Conservation (phyloP, 2,888 invertebrate species). For the Synergus gifuensis region DNA sequence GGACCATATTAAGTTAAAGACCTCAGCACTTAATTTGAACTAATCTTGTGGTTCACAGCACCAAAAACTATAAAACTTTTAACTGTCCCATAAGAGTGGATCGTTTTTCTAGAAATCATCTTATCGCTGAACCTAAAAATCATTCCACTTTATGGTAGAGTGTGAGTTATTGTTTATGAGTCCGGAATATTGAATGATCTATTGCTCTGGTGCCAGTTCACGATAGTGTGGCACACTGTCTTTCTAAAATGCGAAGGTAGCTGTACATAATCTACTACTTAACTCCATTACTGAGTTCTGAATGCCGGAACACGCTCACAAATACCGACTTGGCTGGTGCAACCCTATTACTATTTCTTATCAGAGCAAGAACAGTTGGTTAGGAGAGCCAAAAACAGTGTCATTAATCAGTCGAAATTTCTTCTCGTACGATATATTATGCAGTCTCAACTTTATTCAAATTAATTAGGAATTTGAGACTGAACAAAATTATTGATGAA, state of each 20-base stretch:
- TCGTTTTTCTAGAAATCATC: neutral
- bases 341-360: constrained; percentile 59
- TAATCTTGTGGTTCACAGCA: neutral
- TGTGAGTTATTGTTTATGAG: constrained; percentile 75
- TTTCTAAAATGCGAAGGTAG: constrained; percentile 48
- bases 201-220: constrained; percentile 70
- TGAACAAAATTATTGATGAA: too few species aligned
- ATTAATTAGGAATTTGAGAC: too few species aligned
- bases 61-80: neutral
- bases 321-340: constrained; percentile 63
- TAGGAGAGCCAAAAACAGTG: constrained; percentile 56
- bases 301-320: constrained; percentile 75
- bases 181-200: constrained; percentile 68
- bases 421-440: constrained; percentile 9
- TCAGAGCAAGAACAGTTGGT: constrained; percentile 68
- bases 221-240: constrained; percentile 66
- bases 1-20: neutral
- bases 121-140: neutral
- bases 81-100: neutral
- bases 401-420: constrained; percentile 64
- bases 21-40: neutral
- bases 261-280: constrained; percentile 51
- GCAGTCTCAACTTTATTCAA: neutral
- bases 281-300: constrained; percentile 73
- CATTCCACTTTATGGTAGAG: constrained; percentile 58